Percentiles rank a stretch among this genome's conserved stretches.
phyloP scores from a whole-genome alignment of 2,113 vertebrate species.

The Astur gentilis region DNA sequence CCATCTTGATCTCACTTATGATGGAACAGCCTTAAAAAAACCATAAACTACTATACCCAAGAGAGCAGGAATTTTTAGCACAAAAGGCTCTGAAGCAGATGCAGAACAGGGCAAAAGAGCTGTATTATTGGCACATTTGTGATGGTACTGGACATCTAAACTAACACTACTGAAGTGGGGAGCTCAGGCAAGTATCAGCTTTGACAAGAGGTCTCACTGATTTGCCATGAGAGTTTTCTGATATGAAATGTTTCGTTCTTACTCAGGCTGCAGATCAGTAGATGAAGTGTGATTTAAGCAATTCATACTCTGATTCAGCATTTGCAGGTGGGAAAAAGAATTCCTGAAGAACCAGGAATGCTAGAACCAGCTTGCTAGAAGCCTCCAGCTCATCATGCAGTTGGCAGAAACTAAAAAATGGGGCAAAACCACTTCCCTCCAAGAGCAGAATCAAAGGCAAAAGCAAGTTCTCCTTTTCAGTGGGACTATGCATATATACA shows the following conservation, averaged over 20 bases:
- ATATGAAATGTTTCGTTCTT: not conserved
- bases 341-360: not conserved
- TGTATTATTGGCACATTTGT: not conserved
- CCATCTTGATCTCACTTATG: not conserved
- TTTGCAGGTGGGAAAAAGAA: not conserved
- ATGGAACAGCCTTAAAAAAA: not conserved
- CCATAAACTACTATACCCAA: not conserved
- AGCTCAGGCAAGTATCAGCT: not conserved
- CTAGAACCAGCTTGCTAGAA: not conserved
- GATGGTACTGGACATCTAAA: not conserved
- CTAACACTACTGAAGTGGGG: not conserved
- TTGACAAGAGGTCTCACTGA: not conserved
- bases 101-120: not conserved
- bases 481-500: not conserved
- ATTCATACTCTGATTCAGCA: not conserved
- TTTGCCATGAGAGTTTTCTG: not conserved
- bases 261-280: not conserved
- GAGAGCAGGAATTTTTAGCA: not conserved
- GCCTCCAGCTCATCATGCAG: not conserved
- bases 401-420: not conserved
- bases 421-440: not conserved
- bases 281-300: not conserved
- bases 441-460: not conserved
- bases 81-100: not conserved
- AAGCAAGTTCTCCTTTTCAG: not conserved